Percentiles rank a stretch among this genome's conserved stretches.
Evolutionary conservation across 2,797 vertebrate species (phyloP).

Genomic region (Tapirus indicus): DNA sequence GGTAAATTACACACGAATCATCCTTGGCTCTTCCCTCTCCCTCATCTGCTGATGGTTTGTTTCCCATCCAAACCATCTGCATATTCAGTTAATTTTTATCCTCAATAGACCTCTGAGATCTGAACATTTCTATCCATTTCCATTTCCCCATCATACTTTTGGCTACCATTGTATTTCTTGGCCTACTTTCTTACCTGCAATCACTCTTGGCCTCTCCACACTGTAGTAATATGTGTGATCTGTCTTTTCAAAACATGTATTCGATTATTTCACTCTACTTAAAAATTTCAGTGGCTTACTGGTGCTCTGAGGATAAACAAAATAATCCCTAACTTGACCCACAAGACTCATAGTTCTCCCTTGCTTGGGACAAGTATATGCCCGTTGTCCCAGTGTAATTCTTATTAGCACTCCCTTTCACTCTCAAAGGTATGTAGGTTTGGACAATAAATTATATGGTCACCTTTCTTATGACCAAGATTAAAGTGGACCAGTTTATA

Average conservation of each 20-base stretch:
- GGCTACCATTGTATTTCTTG: too few relatives aligned
- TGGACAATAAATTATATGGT: not conserved
- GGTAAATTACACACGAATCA: not conserved
- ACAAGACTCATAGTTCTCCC: not conserved
- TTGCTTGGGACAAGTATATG: not conserved
- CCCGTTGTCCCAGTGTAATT: not conserved
- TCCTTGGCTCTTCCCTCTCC: rapidly evolving
- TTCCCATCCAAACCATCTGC: not conserved
- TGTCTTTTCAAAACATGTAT: not conserved
- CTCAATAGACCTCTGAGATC: not conserved
- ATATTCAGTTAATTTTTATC: not conserved
- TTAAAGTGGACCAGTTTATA: conserved; percentile 74
- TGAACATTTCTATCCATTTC: not conserved
- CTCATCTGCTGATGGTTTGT: not conserved
- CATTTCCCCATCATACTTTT: not conserved
- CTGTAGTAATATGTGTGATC: not conserved
- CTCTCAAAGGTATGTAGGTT: not conserved
- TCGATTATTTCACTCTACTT: not conserved
- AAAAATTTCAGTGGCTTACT: not conserved
- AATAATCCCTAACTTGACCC: not conserved
- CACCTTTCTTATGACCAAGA: not conserved
- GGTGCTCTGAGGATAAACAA: not conserved
- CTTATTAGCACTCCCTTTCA: not conserved
- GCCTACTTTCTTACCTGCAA: not conserved
- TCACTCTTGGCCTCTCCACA: not conserved